These are phyloP conservation scores for Deroplatys truncata DNA, from an alignment of 2,888 invertebrate species.

Conservation along the genomic window DNA sequence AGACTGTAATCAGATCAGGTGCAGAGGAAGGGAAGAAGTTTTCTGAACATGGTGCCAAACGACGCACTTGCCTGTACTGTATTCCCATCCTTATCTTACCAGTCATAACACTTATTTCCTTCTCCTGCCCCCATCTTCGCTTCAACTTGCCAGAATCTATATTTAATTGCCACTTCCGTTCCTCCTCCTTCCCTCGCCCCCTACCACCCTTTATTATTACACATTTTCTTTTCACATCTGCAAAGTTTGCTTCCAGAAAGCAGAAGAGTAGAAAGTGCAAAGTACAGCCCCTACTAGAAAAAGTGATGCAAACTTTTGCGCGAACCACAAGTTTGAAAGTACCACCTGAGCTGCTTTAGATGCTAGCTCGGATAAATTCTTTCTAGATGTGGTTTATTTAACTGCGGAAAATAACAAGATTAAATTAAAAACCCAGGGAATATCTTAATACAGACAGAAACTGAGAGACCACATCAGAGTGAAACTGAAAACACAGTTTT, in stretches of 20 bases:
- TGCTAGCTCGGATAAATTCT: too few species aligned
- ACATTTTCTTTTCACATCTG: constrained; percentile 11
- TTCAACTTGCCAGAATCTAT: constrained; percentile 16
- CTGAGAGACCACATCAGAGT: too few species aligned
- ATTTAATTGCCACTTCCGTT: constrained; percentile 19
- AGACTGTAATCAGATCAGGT: too few species aligned
- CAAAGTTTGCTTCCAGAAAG: not conserved
- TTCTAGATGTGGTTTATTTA: too few species aligned
- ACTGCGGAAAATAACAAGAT: too few species aligned
- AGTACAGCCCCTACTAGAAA: not conserved
- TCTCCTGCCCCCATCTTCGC: not conserved
- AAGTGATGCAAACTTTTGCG: not conserved
- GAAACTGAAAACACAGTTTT: too few species aligned
- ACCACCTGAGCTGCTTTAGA: too few species aligned
- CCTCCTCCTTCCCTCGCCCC: not conserved
- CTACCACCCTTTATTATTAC: constrained; percentile 1
- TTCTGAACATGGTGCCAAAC: not conserved
- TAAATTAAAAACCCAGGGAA: too few species aligned
- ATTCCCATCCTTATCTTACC: not conserved
- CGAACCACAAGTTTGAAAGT: too few species aligned
- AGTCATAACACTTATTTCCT: not conserved
- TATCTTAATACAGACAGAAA: too few species aligned
- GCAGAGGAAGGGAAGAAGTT: not conserved
- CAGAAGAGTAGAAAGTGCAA: not conserved
- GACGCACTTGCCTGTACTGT: not conserved